Conservation (phyloP, 2,888 invertebrate species). For the Nomada ruficornis region DNA sequence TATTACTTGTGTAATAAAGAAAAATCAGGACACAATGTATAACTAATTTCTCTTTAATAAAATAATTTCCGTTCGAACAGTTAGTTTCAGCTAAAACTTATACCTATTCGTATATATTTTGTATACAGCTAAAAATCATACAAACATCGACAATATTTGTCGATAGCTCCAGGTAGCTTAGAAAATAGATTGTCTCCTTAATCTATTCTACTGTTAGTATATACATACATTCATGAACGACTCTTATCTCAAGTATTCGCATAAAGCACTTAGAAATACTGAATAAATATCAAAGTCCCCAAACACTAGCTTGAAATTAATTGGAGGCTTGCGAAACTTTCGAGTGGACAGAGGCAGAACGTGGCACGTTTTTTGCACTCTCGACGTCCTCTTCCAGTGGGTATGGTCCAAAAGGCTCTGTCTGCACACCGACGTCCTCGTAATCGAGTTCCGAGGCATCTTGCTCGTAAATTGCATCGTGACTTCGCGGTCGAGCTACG, state of each 20-base stretch:
- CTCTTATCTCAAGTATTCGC: not conserved
- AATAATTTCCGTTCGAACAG: not conserved
- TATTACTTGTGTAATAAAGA: too few relatives aligned
- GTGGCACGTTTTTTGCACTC: conserved; percentile 73
- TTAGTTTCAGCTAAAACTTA: not conserved
- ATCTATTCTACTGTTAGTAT: too few relatives aligned
- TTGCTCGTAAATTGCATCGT: conserved; percentile 83
- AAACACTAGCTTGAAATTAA: conserved; percentile 27
- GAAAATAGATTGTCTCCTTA: too few relatives aligned
- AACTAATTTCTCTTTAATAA: not conserved
- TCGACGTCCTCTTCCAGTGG: conserved; percentile 75
- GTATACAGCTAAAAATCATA: too few relatives aligned
- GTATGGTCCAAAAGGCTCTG: conserved; percentile 80
- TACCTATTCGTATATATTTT: too few relatives aligned
- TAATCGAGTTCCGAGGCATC: conserved; percentile 81
- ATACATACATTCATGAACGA: not conserved
- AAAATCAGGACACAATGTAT: not conserved
- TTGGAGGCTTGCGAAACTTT: conserved; percentile 72
- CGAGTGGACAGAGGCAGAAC: conserved; percentile 77
- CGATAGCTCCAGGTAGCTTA: too few relatives aligned
- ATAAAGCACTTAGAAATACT: not conserved
- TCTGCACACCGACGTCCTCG: conserved; percentile 83
- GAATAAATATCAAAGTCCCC: conserved; percentile 22
- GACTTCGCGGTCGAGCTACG: conserved; percentile 81
- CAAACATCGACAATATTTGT: too few relatives aligned